Percentiles rank a stretch among this genome's conserved stretches.
Conservation (phyloP, 2,888 invertebrate genomes). For the Lomographa bimaculata region DNA sequence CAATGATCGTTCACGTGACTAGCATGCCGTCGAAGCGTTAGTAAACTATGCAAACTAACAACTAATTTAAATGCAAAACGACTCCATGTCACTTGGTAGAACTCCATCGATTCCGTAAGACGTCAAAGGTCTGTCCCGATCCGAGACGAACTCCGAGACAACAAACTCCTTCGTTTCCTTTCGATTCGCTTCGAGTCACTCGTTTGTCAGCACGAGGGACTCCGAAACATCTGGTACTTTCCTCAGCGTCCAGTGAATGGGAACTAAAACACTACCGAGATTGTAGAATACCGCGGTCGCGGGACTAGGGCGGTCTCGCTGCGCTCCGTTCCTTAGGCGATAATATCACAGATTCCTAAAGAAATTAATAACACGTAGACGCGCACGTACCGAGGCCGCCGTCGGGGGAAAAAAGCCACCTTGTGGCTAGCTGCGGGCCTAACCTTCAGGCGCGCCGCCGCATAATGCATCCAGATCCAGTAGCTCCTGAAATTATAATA, state of each 20-base stretch:
- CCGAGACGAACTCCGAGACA: conserved; percentile 30
- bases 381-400: conserved; percentile 15
- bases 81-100: conserved; percentile 37
- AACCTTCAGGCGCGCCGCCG: conserved; percentile 67
- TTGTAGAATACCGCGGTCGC: conserved; percentile 35
- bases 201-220: too few relatives aligned
- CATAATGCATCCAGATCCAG: conserved; percentile 66
- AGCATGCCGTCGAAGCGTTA: conserved; percentile 53
- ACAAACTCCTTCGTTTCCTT: too few relatives aligned
- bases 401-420: conserved; percentile 14
- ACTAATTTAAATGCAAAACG: conserved; percentile 54
- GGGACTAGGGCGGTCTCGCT: conserved; percentile 8
- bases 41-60: conserved; percentile 44
- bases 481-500: conserved; percentile 63
- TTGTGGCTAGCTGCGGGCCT: conserved; percentile 23
- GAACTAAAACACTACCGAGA: conserved; percentile 56
- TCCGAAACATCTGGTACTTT: too few relatives aligned
- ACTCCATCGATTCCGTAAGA: too few relatives aligned
- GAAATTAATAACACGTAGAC: conserved; percentile 48
- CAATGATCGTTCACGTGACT: conserved; percentile 44
- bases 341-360: conserved; percentile 80
- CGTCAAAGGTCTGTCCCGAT: too few relatives aligned
- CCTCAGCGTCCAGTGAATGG: conserved; percentile 1
- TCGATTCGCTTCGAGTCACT: neutral
- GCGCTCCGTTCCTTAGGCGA: conserved; percentile 67